Base-by-base conservation (phyloP, 2,888 invertebrate species). In the Tholera decimalis region DNA sequence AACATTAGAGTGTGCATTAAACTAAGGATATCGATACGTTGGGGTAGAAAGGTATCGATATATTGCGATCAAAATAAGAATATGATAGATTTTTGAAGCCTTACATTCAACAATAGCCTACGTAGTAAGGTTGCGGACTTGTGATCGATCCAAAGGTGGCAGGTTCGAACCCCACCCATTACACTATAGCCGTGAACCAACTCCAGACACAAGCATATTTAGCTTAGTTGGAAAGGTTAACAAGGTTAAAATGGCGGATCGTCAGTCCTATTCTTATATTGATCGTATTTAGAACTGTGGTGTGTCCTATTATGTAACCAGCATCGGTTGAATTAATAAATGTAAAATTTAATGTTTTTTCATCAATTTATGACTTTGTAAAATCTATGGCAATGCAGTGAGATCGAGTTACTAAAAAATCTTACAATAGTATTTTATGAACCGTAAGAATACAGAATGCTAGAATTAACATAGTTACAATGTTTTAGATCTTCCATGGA, bases 201-300 rank as follows among this genome's bases (percentile, higher is more conserved):
- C n/a, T n/a, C n/a, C n/a, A n/a, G n/a, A n/a, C n/a, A n/a, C n/a
- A n/a, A n/a, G n/a, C n/a, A n/a, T n/a, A n/a, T n/a, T n/a, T n/a
- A n/a, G n/a, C n/a, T n/a, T n/a, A n/a, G n/a, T n/a, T n/a, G n/a
- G 28, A 28, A 3, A 28, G 28, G 5, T 28, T 28, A n/a, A n/a
- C n/a, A n/a, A n/a, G n/a, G n/a, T n/a, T 18, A 41, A 61, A 46
- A 28, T 46, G 22, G 15, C 11, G 15, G 5, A 24, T 22, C 28
- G 6, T 64, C 37, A 39, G 24, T 30, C 7, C n/a, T 63, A 26
- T 66, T 63, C 53, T 5, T 66, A 41, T 11, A 6, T 54, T 54
- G 26, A 35, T 66, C 41, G 26, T 53, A 28, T 51, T 30, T 37
- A 53, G 51, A 53, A 51, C 35, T 39, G 71, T 71, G 71, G 28